Base-by-base conservation (phyloP, 2,797 vertebrate genomes). In the Coracias cyanogaster region DNA sequence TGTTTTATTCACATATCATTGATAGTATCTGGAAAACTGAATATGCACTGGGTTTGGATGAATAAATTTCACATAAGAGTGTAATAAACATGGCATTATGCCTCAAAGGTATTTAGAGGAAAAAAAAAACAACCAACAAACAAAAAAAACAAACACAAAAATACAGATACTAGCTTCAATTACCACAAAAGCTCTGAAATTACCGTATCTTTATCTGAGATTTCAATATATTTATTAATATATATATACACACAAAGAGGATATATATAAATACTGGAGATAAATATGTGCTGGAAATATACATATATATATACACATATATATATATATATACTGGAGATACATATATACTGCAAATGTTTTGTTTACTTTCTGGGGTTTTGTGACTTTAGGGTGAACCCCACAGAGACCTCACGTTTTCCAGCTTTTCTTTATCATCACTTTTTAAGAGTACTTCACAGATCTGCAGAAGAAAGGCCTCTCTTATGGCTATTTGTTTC, bases 401-500 rank as follows among this genome's bases (percentile, higher is more conserved):
- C 64, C 87, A 60, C 10, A 12, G 28, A 82, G 84, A 89, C 83
- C 73, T 67, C 64, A 71, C 39, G 7, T 92, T 89, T 93, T 73
- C 83, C 80, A 86, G 90, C 67, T 94, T 89, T 77, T 46, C 51
- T 85, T 93, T 96, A 76, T 90, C 80, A 78, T 84, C 89, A 31
- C 28, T 4, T 71, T 86, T 89, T 67, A 60, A 89, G 89, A 91
- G 91, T 80, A 52, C 82, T 91, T 93, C 31, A 3, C 55, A 73
- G 80, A 81, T 69, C 49, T 13, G 2, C 43, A 29, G 60, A 80
- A 95, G 70, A 89, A 94, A 89, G 49, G 48, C 57, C 87, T 71
- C 92, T 91, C 92, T 91, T 37, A 83, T 29, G 57, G 12, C 41
- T 81, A 92, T 77, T 97, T 95, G 78, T 96, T 96, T 96, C 89